Percentiles rank a stretch among this genome's conserved stretches.
phyloP scores from a whole-genome alignment of 2,113 vertebrate genomes.

The Junco hyemalis region DNA sequence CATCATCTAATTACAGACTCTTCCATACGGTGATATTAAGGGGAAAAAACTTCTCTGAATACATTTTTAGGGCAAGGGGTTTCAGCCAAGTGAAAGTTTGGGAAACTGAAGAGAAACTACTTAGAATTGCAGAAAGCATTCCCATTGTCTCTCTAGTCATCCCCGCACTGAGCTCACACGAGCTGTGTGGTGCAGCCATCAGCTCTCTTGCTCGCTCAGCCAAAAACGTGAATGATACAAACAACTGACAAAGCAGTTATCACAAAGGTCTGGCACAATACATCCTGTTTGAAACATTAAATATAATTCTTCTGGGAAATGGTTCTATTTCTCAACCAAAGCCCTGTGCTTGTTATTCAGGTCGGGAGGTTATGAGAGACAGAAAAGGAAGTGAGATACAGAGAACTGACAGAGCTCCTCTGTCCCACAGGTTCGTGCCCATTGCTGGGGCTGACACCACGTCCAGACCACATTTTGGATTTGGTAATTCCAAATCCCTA shows the following conservation, averaged over 20 bases:
- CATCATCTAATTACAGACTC: background rate
- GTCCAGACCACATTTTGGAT: background rate
- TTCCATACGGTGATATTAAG: background rate
- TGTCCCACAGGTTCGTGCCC: background rate
- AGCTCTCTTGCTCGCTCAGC: background rate
- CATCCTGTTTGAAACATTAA: conserved; percentile 33
- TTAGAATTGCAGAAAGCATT: background rate
- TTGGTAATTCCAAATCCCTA: background rate
- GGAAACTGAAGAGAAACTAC: background rate
- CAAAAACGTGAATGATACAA: background rate
- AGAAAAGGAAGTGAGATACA: background rate
- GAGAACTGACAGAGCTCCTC: background rate
- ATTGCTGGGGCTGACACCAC: background rate
- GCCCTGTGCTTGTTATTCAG: background rate
- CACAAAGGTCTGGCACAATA: background rate
- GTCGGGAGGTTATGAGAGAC: background rate
- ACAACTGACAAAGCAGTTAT: background rate
- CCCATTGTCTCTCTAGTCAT: background rate
- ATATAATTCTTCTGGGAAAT: conserved; percentile 5
- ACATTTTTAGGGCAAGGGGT: background rate
- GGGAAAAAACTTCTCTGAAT: background rate
- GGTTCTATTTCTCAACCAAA: background rate
- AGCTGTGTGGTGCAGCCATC: background rate
- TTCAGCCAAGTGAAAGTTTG: background rate
- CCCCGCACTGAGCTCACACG: background rate